A percentile compares a stretch with the other conserved stretches of the same genome.
Evolutionary conservation across 2,113 vertebrate species (phyloP).

Genomic region (Strix uralensis): DNA sequence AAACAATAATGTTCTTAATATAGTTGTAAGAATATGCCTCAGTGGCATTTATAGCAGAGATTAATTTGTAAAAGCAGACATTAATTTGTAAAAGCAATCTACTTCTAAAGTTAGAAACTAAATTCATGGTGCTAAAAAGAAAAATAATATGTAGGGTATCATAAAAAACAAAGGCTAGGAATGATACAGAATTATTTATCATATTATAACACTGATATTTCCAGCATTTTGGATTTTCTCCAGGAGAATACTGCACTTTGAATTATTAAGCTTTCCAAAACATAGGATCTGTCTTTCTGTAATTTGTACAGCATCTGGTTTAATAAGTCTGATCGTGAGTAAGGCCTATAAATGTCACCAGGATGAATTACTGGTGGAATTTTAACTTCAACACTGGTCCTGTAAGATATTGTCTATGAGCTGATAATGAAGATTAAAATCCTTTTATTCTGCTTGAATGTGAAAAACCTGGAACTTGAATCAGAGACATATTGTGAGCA

Average conservation of each 20-base stretch:
- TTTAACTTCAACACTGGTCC: background rate
- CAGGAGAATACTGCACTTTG: background rate
- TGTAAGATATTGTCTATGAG: background rate
- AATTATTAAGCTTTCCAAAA: slow-evolving; percentile 3
- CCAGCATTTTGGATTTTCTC: background rate
- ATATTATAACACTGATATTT: background rate
- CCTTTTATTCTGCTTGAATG: background rate
- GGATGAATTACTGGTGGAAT: background rate
- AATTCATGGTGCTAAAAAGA: background rate
- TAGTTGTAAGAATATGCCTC: background rate
- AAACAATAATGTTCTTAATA: background rate
- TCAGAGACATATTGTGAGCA: background rate
- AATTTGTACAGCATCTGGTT: slow-evolving; percentile 25
- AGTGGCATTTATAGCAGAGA: background rate
- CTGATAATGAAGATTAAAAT: slow-evolving; percentile 52
- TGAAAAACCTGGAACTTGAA: background rate
- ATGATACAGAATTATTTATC: background rate
- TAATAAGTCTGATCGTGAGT: background rate
- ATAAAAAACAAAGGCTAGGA: background rate
- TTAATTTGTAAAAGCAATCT: background rate
- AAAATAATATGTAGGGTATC: background rate
- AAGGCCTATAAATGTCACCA: background rate
- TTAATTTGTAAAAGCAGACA: background rate
- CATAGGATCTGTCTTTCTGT: background rate
- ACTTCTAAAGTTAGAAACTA: background rate